Evolutionary conservation across 1,140 invertebrate species (phyloP).

Genomic region (Diabrotica virgifera): DNA sequence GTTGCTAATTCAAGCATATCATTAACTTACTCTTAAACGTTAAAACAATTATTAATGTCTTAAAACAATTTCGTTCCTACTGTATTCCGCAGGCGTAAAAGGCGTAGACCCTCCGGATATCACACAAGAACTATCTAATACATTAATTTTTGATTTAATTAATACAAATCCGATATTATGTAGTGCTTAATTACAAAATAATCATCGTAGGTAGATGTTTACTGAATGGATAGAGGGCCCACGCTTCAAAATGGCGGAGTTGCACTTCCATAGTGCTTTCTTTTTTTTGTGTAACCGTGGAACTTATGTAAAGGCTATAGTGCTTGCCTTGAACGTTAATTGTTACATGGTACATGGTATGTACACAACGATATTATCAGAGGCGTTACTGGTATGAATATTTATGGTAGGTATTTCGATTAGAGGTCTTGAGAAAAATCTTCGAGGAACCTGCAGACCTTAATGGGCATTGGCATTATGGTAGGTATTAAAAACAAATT

Average conservation of each 20-base stretch:
- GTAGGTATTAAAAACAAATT: no score
- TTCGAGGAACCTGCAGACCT: no score
- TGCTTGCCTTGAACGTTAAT: slow-evolving; percentile 13
- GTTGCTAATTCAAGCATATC: no score
- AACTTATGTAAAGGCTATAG: slow-evolving; percentile 17
- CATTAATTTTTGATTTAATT: background rate
- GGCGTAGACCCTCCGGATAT: no score
- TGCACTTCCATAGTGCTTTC: slow-evolving; percentile 14
- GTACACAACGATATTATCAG: background rate
- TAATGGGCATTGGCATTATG: no score
- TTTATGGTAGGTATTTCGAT: no score
- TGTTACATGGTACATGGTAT: slow-evolving; percentile 13
- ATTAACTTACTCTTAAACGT: no score
- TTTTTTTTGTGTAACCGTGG: slow-evolving; percentile 6
- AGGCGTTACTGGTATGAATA: background rate
- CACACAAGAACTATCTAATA: no score
- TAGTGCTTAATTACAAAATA: background rate
- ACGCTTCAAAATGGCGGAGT: slow-evolving; percentile 1
- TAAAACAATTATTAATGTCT: no score
- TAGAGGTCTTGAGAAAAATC: no score
- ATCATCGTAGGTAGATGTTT: slow-evolving; percentile 1
- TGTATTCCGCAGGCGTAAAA: no score
- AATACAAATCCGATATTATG: background rate
- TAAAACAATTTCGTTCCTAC: no score
- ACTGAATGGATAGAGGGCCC: slow-evolving; percentile 8